A percentile compares a stretch with the other conserved stretches of the same genome.
These are phyloP conservation scores for Styela plicata DNA, from an alignment of 23 tunicate genomes.

Conservation along the genomic window DNA sequence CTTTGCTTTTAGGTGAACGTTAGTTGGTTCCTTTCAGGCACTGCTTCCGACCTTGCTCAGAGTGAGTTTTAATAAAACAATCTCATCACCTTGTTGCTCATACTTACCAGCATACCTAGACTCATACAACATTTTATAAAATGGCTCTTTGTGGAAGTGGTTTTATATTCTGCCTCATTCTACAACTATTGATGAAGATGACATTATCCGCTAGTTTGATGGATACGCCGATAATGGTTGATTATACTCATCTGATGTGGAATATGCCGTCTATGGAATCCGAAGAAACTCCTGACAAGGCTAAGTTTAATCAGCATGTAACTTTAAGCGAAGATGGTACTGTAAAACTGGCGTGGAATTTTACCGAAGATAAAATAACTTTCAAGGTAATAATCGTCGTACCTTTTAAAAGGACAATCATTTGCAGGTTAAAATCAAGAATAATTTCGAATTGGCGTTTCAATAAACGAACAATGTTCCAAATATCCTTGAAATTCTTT, in stretches of 20 bases:
- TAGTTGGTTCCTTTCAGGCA: neutral
- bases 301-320: neutral
- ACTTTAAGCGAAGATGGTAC: slow-evolving; percentile 2
- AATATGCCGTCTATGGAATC: neutral
- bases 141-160: neutral
- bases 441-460: too few species aligned
- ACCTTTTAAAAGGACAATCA: too few species aligned
- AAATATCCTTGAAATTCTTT: too few species aligned
- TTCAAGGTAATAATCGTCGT: slow-evolving; percentile 31
- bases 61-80: too few species aligned
- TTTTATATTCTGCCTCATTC: neutral
- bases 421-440: too few species aligned
- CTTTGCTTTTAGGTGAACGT: neutral
- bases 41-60: too few species aligned
- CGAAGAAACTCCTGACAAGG: neutral
- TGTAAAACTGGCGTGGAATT: slow-evolving; percentile 1
- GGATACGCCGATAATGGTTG: neutral
- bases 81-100: too few species aligned
- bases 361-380: neutral
- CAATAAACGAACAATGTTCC: too few species aligned
- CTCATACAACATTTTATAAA: neutral
- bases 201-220: neutral
- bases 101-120: neutral
- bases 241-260: neutral
- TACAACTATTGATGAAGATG: neutral